phyloP scores from a whole-genome alignment of 2,113 vertebrate genomes.

The Podiceps cristatus region DNA sequence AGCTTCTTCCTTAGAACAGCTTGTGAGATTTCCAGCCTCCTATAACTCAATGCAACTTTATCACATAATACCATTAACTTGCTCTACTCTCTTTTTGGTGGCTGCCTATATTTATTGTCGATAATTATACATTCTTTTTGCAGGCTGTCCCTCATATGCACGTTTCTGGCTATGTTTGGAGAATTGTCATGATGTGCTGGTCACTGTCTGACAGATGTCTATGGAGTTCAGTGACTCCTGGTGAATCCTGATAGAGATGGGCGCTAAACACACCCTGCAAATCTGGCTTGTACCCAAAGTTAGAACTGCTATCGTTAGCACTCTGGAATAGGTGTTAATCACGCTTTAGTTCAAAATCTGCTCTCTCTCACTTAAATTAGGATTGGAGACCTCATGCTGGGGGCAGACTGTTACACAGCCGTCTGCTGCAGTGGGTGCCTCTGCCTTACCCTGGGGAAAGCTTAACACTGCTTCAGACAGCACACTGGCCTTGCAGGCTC shows the following conservation, averaged over 20 bases:
- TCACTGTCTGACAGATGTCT: background rate
- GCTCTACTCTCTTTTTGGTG: background rate
- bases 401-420: background rate
- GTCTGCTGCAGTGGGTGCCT: background rate
- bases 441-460: background rate
- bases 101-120: background rate
- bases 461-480: background rate
- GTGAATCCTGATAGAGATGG: background rate
- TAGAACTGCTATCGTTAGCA: background rate
- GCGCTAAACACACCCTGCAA: background rate
- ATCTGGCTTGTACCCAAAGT: background rate
- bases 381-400: background rate
- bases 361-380: background rate
- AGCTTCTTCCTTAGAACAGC: background rate
- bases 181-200: background rate
- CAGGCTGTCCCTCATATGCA: accelerated
- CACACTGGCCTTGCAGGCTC: background rate
- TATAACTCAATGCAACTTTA: background rate
- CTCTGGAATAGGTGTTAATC: background rate
- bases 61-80: background rate
- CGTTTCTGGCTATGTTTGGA: background rate
- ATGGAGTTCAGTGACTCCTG: background rate
- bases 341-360: background rate
- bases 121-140: background rate
- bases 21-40: background rate